Percentiles rank a stretch among this genome's conserved stretches.
Evolutionary conservation across 2,113 vertebrate species (phyloP).

Genomic region (Crotalus viridis): DNA sequence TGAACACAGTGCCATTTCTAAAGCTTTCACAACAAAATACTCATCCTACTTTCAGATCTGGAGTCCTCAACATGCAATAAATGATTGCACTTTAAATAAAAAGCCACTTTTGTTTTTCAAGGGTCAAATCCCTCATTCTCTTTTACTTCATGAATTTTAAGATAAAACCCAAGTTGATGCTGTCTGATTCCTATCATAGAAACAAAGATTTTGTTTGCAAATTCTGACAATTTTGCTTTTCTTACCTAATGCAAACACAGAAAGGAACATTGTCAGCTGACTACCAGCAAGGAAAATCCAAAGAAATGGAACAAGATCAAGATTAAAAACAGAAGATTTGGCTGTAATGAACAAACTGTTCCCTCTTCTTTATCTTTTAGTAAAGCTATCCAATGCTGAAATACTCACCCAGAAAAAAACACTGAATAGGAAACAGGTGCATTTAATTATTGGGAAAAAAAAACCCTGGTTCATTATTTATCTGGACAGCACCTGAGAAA

Average conservation of each 20-base stretch:
- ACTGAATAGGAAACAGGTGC: not conserved
- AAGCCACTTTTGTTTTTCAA: constrained; percentile 69
- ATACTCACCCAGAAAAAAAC: not conserved
- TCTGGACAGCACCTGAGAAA: not conserved
- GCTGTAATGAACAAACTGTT: not conserved
- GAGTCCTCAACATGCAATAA: constrained; percentile 69
- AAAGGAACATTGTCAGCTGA: not conserved
- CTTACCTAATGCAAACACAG: constrained; percentile 9
- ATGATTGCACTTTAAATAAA: constrained; percentile 71
- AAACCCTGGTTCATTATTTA: not conserved
- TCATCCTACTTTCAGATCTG: constrained; percentile 67
- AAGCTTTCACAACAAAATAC: constrained; percentile 38
- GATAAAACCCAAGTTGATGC: constrained; percentile 62
- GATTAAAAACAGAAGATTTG: not conserved
- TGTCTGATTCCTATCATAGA: constrained; percentile 16
- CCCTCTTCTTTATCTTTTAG: not conserved
- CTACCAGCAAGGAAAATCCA: not conserved
- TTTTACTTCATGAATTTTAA: constrained; percentile 72
- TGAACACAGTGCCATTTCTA: constrained; percentile 62
- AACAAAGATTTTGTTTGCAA: constrained; percentile 46
- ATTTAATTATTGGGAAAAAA: not conserved
- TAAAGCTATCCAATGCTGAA: not conserved
- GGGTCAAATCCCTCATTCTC: constrained; percentile 64
- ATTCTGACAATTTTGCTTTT: constrained; percentile 53
- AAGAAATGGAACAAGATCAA: not conserved